Evolutionary conservation across 2,888 invertebrate species (phyloP).

Genomic region (Alviniconcha strummeri): DNA sequence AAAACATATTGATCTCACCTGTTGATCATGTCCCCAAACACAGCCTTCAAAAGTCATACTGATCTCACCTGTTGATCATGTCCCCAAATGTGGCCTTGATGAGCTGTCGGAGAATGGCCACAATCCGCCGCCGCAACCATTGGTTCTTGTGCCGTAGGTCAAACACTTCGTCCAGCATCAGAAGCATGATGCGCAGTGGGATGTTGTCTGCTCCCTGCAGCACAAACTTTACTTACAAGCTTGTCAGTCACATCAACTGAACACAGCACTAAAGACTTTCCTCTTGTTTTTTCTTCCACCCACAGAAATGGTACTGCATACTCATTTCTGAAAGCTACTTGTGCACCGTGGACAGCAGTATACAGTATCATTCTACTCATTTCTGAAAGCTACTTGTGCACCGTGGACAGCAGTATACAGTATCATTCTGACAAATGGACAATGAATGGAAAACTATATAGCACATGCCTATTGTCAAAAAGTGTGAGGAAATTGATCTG

Average conservation of each 20-base stretch:
- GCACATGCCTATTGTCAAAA: no score
- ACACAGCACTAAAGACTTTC: no score
- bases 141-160: constrained; percentile 87
- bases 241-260: background rate
- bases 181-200: constrained; percentile 85
- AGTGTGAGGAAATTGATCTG: no score
- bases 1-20: constrained; percentile 69
- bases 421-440: no score
- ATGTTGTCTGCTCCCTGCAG: constrained; percentile 80
- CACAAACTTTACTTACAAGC: background rate
- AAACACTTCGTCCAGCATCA: constrained; percentile 90
- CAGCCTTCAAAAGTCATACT: constrained; percentile 81
- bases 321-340: no score
- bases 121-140: constrained; percentile 86
- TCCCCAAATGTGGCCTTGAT: constrained; percentile 88
- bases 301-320: no score
- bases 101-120: constrained; percentile 84
- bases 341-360: no score
- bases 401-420: no score
- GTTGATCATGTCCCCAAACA: constrained; percentile 89
- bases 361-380: no score
- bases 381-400: no score
- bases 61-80: constrained; percentile 80
- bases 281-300: no score
- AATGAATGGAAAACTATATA: no score